Percentiles rank a stretch among this genome's conserved stretches.
Evolutionary conservation across 2,888 invertebrate species (phyloP).

Genomic region (Hypena proboscidalis): DNA sequence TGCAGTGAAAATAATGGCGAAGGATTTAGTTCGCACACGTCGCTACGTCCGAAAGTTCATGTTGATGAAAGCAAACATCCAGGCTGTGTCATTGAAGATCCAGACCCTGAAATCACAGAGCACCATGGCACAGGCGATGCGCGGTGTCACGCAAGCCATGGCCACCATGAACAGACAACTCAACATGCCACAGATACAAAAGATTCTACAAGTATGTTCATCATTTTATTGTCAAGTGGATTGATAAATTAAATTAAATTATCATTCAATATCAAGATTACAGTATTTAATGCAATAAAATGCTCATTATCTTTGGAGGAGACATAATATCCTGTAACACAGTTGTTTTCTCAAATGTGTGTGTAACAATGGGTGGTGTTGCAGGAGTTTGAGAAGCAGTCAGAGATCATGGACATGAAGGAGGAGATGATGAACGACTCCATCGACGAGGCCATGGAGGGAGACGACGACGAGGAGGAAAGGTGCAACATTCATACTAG

Average conservation of each 20-base stretch:
- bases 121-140: conserved; percentile 99
- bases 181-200: conserved; percentile 99
- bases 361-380: conserved; percentile 59
- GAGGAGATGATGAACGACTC: conserved; percentile 99
- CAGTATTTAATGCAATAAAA: too few relatives aligned
- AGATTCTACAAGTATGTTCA: conserved; percentile 86
- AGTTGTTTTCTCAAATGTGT: background rate
- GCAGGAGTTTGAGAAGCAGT: conserved; percentile 99
- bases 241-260: too few relatives aligned
- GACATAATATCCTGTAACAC: too few relatives aligned
- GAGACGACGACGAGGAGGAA: conserved; percentile 99
- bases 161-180: conserved; percentile 98
- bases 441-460: conserved; percentile 99
- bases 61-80: conserved; percentile 99
- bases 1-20: conserved; percentile 99
- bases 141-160: conserved; percentile 99
- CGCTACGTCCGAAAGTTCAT: conserved; percentile 99
- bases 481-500: conserved; percentile 76
- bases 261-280: too few relatives aligned
- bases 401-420: conserved; percentile 99
- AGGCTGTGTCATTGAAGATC: conserved; percentile 98
- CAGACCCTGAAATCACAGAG: conserved; percentile 99
- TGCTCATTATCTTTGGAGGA: too few relatives aligned
- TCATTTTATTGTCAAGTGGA: background rate
- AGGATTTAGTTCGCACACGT: conserved; percentile 98